Evolutionary conservation across 2,113 vertebrate species (phyloP).

Genomic region (Lycaon pictus): DNA sequence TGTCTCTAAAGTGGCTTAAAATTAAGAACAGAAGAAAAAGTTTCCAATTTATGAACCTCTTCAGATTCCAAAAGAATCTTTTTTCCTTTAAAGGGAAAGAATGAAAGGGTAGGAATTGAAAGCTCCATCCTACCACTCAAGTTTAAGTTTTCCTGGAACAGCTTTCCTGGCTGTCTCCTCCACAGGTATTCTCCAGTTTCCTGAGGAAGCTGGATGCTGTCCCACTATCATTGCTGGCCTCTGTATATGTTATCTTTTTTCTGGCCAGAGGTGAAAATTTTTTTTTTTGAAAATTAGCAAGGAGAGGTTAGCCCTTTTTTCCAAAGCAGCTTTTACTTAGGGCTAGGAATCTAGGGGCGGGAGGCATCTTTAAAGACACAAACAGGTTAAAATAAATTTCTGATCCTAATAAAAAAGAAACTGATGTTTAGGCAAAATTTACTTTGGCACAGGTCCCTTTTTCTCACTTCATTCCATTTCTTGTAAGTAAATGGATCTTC

Average conservation of each 20-base stretch:
- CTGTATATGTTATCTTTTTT: background rate
- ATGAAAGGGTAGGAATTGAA: background rate
- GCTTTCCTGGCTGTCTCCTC: background rate
- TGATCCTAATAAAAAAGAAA: background rate
- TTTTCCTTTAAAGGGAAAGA: background rate
- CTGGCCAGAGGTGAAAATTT: background rate
- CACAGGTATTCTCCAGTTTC: background rate
- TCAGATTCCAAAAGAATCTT: background rate
- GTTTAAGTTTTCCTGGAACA: background rate
- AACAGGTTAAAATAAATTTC: background rate
- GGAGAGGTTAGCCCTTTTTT: background rate
- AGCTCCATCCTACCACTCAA: background rate
- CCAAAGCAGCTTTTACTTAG: background rate
- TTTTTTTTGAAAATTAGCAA: background rate
- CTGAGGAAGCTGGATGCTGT: background rate
- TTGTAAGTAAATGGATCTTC: constrained; percentile 6
- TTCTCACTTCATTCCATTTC: background rate
- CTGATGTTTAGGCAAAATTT: background rate
- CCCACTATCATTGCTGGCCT: background rate
- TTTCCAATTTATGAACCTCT: background rate
- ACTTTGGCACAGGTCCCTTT: background rate
- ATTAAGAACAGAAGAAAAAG: background rate
- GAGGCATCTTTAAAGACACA: background rate
- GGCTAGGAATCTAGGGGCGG: background rate
- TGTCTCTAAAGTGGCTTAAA: background rate